phyloP scores from a whole-genome alignment of 2,797 vertebrate genomes.

The Uromys caudimaculatus region DNA sequence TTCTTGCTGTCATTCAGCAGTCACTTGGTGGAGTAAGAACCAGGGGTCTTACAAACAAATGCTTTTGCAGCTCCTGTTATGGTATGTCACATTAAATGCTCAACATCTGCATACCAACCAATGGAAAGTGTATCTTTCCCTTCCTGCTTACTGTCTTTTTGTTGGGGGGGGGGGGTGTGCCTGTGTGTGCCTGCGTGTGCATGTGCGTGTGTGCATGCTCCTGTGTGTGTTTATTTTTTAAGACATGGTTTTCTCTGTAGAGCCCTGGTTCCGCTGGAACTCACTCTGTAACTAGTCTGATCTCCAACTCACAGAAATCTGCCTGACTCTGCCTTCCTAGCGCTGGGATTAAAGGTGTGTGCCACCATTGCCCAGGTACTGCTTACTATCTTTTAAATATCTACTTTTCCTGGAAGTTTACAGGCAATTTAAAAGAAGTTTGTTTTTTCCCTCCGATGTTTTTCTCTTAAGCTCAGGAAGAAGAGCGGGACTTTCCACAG shows the following conservation, averaged over 20 bases:
- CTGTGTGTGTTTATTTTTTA: not conserved
- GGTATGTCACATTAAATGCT: not conserved
- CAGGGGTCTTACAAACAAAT: not conserved
- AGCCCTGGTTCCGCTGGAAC: not conserved
- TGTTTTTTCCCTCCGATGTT: slow-evolving; percentile 1
- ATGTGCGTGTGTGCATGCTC: not conserved
- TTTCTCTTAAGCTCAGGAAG: slow-evolving; percentile 61
- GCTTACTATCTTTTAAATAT: slow-evolving; percentile 18
- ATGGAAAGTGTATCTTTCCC: not conserved
- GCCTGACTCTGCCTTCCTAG: not conserved
- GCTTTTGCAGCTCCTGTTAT: not conserved
- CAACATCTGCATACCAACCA: not conserved
- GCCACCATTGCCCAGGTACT: not conserved
- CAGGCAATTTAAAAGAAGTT: not conserved
- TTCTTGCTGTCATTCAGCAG: not conserved
- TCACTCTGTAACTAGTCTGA: not conserved
- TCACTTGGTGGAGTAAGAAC: not conserved
- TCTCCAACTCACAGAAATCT: not conserved
- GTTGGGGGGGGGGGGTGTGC: not conserved
- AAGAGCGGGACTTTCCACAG: slow-evolving; percentile 68
- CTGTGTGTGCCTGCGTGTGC: not conserved
- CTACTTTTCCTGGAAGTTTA: slow-evolving; percentile 14
- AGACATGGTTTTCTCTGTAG: not conserved
- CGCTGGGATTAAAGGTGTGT: not conserved
- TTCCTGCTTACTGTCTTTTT: not conserved